Evolutionary conservation across 2,888 invertebrate species (phyloP).

Genomic region (Molorchus minor): DNA sequence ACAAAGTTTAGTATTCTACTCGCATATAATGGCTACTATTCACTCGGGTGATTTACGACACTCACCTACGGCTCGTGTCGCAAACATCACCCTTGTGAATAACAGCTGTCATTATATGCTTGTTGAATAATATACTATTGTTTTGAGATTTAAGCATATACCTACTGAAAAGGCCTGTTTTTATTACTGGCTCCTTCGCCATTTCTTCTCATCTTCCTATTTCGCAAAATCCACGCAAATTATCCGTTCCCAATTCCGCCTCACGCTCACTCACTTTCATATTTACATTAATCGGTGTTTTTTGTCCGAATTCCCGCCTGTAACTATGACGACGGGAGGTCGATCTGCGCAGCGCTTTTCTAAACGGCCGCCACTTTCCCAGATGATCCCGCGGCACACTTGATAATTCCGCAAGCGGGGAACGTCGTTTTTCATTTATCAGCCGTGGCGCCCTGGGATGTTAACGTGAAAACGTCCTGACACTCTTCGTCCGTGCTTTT

Average conservation of each 20-base stretch:
- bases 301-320: slow-evolving; percentile 58
- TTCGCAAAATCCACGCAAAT: not conserved
- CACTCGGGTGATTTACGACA: too few relatives aligned
- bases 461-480: slow-evolving; percentile 5
- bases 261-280: slow-evolving; percentile 33
- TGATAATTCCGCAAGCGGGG: slow-evolving; percentile 26
- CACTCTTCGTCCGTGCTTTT: not conserved
- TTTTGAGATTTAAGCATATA: too few relatives aligned
- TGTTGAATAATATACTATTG: too few relatives aligned
- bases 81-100: too few relatives aligned
- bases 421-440: slow-evolving; percentile 20
- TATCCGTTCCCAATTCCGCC: not conserved
- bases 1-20: too few relatives aligned
- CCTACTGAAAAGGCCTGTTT: too few relatives aligned
- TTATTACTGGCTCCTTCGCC: too few relatives aligned
- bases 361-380: slow-evolving; percentile 46
- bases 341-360: slow-evolving; percentile 58
- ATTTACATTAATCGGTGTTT: slow-evolving; percentile 48
- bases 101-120: too few relatives aligned
- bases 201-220: too few relatives aligned
- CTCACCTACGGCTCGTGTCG: too few relatives aligned
- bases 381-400: slow-evolving; percentile 49
- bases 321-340: slow-evolving; percentile 59
- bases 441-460: not conserved
- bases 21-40: too few relatives aligned